Evolutionary conservation across 2,888 invertebrate genomes (phyloP).

Genomic region (Eupithecia centaureata): DNA sequence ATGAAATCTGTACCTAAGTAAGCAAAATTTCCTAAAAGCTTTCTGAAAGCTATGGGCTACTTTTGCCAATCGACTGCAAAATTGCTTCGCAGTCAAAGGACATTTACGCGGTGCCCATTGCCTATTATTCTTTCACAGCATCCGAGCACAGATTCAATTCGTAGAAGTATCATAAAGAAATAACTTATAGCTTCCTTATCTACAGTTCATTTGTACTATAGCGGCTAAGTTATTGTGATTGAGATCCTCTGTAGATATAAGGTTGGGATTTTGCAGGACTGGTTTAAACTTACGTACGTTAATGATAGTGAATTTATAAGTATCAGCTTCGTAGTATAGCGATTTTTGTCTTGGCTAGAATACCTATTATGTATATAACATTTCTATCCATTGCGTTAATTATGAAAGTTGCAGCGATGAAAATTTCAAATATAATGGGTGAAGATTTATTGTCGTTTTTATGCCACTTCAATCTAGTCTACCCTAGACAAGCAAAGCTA

Average conservation of each 20-base stretch:
- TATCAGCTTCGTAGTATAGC: no score
- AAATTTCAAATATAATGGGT: no score
- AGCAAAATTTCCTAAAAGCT: slow-evolving; percentile 47
- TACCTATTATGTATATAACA: no score
- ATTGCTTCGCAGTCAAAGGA: slow-evolving; percentile 57
- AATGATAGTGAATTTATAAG: not conserved
- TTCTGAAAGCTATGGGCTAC: slow-evolving; percentile 45
- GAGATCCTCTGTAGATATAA: not conserved
- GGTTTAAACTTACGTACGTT: not conserved
- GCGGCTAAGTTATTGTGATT: slow-evolving; percentile 17
- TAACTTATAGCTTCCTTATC: slow-evolving; percentile 28
- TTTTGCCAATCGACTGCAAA: slow-evolving; percentile 64
- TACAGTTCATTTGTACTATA: slow-evolving; percentile 7
- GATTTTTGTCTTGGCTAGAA: no score
- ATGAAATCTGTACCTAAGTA: slow-evolving; percentile 36
- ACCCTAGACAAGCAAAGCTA: no score
- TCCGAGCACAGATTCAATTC: slow-evolving; percentile 57
- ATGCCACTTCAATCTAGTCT: no score
- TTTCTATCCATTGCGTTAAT: no score
- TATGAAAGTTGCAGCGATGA: no score
- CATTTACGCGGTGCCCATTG: slow-evolving; percentile 53
- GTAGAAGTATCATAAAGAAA: slow-evolving; percentile 39
- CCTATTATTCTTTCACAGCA: slow-evolving; percentile 67
- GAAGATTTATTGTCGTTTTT: no score
- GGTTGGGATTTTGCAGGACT: not conserved